Evolutionary conservation across 92 coral and sea anemone species (phyloP).

Genomic region (Muricea muricata): DNA sequence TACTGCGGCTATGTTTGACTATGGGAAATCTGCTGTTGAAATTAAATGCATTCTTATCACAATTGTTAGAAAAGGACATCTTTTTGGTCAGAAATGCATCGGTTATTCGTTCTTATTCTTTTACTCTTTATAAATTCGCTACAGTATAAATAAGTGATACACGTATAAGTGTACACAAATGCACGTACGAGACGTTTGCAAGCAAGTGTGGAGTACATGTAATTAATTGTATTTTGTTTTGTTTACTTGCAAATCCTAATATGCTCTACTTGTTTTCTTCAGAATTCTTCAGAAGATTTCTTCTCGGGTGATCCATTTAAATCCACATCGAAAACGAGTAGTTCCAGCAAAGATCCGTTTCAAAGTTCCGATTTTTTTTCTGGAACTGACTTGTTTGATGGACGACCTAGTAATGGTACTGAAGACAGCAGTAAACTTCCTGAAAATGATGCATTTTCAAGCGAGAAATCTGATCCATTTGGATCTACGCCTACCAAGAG

Average conservation of each 20-base stretch:
- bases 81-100: too few relatives aligned
- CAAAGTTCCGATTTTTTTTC: constrained; percentile 34
- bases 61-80: too few relatives aligned
- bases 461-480: constrained; percentile 28
- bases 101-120: too few relatives aligned
- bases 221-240: too few relatives aligned
- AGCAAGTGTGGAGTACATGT: too few relatives aligned
- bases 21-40: too few relatives aligned
- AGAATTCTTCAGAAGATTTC: constrained; percentile 85
- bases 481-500: constrained; percentile 6
- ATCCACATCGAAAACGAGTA: constrained; percentile 62
- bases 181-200: too few relatives aligned
- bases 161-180: too few relatives aligned
- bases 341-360: constrained; percentile 76
- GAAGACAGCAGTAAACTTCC: background rate
- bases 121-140: background rate
- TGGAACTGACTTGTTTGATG: constrained; percentile 36
- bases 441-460: background rate
- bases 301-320: constrained; percentile 97
- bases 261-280: constrained; percentile 25
- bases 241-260: background rate
- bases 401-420: background rate
- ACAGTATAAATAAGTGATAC: too few relatives aligned
- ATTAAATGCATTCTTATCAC: too few relatives aligned
- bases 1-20: too few relatives aligned